phyloP scores from a whole-genome alignment of 1,140 invertebrate genomes.

The Drosophila saltans region DNA sequence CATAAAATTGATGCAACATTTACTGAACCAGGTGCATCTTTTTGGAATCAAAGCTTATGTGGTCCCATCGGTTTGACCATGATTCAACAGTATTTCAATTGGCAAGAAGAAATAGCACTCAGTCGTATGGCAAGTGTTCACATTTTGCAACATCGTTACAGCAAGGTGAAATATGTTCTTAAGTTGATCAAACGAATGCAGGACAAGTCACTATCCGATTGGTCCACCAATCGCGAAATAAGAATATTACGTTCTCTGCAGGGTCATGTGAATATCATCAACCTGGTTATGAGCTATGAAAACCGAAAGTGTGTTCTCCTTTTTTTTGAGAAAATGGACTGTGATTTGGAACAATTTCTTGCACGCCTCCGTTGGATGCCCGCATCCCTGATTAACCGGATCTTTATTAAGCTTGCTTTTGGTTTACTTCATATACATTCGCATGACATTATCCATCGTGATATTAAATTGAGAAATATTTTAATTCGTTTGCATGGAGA shows the following conservation, averaged over 20 bases:
- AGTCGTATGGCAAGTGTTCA: not conserved
- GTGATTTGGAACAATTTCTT: not conserved
- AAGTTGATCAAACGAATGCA: not conserved
- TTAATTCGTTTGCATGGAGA: not conserved
- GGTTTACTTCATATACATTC: not conserved
- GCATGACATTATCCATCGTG: not conserved
- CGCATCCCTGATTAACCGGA: not conserved
- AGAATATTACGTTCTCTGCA: not conserved
- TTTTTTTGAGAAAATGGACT: not conserved
- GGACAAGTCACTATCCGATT: not conserved
- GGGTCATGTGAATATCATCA: not conserved
- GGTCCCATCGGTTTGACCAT: not conserved
- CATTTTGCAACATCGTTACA: not conserved
- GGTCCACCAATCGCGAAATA: not conserved
- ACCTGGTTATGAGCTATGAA: constrained; percentile 1
- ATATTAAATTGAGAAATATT: not conserved
- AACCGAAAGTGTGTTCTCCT: not conserved
- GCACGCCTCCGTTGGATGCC: not conserved
- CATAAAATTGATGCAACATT: not conserved
- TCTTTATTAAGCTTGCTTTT: not conserved
- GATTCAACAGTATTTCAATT: not conserved
- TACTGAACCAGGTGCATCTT: not conserved
- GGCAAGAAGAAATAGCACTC: not conserved
- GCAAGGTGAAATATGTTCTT: not conserved
- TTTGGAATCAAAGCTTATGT: not conserved